phyloP scores from a whole-genome alignment of 2,797 vertebrate species.

The Acrossocheilus fasciatus region DNA sequence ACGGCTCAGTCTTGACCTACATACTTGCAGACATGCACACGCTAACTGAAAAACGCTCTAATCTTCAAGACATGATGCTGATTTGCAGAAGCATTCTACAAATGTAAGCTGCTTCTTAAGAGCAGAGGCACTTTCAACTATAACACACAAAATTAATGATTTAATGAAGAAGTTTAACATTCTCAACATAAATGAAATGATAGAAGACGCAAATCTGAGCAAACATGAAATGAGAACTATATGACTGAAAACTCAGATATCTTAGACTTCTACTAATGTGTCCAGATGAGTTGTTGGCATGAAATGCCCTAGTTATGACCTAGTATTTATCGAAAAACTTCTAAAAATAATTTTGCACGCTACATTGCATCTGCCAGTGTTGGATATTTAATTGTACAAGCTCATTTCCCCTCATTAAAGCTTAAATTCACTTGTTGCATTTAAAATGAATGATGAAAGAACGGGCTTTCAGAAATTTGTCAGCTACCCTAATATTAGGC shows the following conservation, averaged over 20 bases:
- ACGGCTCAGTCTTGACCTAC: conserved; percentile 36
- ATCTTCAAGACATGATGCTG: background rate
- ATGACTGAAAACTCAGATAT: background rate
- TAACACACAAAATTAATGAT: background rate
- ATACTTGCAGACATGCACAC: conserved; percentile 23
- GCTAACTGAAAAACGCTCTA: background rate
- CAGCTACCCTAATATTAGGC: background rate
- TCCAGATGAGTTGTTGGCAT: background rate
- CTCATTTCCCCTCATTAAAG: background rate
- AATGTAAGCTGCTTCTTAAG: background rate
- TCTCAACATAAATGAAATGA: background rate
- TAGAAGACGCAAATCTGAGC: background rate
- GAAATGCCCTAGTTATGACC: background rate
- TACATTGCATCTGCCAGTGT: background rate
- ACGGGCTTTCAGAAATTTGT: background rate
- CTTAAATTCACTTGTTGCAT: background rate
- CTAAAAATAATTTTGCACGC: background rate
- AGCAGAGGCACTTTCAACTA: background rate
- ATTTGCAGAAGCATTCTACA: conserved; percentile 15
- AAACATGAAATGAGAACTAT: background rate
- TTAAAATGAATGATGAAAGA: background rate
- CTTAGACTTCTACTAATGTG: background rate
- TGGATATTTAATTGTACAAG: background rate
- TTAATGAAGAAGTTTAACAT: background rate
- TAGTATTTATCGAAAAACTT: background rate